Evolutionary conservation across 1,140 invertebrate species (phyloP), one percentile per base, ranked within the genome.

Genomic region (Macrotrachela quadricornifera): DNA sequence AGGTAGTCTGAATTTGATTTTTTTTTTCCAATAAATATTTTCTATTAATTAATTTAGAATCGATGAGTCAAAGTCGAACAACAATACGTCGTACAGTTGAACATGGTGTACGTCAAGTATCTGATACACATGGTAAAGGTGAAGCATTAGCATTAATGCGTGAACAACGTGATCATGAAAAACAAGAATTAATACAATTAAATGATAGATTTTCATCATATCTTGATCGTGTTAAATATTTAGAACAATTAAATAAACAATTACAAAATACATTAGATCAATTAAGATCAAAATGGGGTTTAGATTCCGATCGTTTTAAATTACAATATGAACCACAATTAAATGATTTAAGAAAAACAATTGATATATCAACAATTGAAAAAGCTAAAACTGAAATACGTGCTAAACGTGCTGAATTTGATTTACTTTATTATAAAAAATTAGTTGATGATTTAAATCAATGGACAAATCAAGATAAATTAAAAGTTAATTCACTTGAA

Each of bases 201-300:
- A 55, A 55, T 38, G 49, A 55, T 41, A 18, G 54, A 39, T 55
- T 55, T 47, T 40, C 54, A 15, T 46, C 42, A 17, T 55, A 55
- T 46, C 44, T 55, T 14, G 48, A 55, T 17, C 18, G 54, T 12
- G 54, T 55, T 3, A 50, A 50, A 36, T 55, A 50, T 43, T 16
- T 55, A 9, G 54, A 55, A 45, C 17, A 30, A 15, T 42, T 46
- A 41, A 55, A 55, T 37, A 55, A 55, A 38, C 46, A 55, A 41
- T 17, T 55, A 18, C 37, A 47, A 14, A 39, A 40, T 18, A 48
- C 50, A 41, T 36, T 55, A 9, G 49, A 55, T 13, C 48, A 55
- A 30, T 10, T 55, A 2, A 17, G 54, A 30, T 40, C 46, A 18
- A 36, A 36, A 37, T 55, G 54, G 54, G 54, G 54, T 37, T 40